phyloP scores from a whole-genome alignment of 2,113 vertebrate species.

The Mastomys coucha region DNA sequence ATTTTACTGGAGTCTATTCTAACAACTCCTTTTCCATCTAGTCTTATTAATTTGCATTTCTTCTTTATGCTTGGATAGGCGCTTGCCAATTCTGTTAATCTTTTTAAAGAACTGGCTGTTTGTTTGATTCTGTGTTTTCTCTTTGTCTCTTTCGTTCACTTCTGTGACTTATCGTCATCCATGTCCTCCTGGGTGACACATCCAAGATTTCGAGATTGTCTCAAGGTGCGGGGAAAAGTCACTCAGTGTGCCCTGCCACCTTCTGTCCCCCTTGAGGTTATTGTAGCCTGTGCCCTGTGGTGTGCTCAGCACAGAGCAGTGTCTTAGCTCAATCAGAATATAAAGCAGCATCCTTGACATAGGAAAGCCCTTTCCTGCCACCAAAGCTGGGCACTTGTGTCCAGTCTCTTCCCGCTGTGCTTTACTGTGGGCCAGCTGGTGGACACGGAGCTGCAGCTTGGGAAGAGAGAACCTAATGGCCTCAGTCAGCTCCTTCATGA shows the following conservation, averaged over 20 bases:
- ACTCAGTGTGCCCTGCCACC: rapidly evolving
- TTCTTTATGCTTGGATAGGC: background rate
- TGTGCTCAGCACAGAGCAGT: background rate
- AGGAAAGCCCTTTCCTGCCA: background rate
- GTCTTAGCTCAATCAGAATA: background rate
- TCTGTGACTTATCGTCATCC: rapidly evolving
- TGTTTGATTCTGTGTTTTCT: background rate
- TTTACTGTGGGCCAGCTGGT: background rate
- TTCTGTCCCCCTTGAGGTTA: background rate
- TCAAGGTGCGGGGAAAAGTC: background rate
- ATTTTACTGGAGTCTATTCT: background rate
- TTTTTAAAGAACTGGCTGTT: background rate
- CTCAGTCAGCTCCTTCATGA: background rate
- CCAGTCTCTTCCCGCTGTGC: too few relatives aligned
- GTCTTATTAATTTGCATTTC: background rate
- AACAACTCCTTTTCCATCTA: background rate
- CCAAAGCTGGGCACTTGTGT: background rate
- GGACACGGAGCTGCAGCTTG: background rate
- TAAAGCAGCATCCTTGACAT: background rate
- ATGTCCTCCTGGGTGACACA: too few relatives aligned
- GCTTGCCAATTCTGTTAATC: background rate
- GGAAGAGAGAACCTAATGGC: background rate
- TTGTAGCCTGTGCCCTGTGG: background rate
- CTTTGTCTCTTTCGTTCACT: background rate
- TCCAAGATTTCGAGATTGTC: background rate